Conservation (phyloP, 2,888 invertebrate species). For the Oxyteleia sp. region DNA sequence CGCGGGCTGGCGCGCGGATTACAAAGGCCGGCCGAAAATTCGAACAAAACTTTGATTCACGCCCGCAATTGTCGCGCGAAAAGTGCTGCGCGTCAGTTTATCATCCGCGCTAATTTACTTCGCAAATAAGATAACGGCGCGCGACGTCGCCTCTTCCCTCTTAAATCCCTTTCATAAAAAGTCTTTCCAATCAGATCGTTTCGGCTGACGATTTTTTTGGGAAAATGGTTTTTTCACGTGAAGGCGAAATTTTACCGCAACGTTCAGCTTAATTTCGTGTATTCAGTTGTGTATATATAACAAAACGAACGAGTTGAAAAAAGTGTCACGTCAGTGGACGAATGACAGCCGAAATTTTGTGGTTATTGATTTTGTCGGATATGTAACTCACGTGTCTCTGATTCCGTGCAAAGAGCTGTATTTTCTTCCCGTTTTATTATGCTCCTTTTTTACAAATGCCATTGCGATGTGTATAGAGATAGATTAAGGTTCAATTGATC, state of each 20-base stretch:
- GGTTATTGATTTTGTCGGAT: background rate
- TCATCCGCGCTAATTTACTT: constrained; percentile 34
- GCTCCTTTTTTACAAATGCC: background rate
- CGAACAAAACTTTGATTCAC: constrained; percentile 17
- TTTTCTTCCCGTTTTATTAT: too few relatives aligned
- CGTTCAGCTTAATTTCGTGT: too few relatives aligned
- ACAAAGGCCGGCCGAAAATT: constrained; percentile 12
- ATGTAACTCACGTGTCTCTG: too few relatives aligned
- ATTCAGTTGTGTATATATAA: too few relatives aligned
- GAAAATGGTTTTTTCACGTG: background rate
- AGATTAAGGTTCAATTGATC: background rate
- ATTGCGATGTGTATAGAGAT: background rate
- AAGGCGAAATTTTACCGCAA: too few relatives aligned
- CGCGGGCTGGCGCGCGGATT: background rate
- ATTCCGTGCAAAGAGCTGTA: too few relatives aligned
- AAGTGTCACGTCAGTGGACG: too few relatives aligned
- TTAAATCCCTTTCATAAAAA: constrained; percentile 21
- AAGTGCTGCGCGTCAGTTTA: constrained; percentile 17
- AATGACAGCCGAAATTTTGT: background rate
- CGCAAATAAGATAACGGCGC: constrained; percentile 37
- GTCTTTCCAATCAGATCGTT: constrained; percentile 4
- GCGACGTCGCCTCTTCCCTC: background rate
- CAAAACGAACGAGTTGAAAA: too few relatives aligned
- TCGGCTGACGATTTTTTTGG: background rate
- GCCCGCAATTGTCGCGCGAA: constrained; percentile 7